Evolutionary conservation across 2,888 invertebrate genomes (phyloP).

Genomic region (Andrena haemorrhoa): DNA sequence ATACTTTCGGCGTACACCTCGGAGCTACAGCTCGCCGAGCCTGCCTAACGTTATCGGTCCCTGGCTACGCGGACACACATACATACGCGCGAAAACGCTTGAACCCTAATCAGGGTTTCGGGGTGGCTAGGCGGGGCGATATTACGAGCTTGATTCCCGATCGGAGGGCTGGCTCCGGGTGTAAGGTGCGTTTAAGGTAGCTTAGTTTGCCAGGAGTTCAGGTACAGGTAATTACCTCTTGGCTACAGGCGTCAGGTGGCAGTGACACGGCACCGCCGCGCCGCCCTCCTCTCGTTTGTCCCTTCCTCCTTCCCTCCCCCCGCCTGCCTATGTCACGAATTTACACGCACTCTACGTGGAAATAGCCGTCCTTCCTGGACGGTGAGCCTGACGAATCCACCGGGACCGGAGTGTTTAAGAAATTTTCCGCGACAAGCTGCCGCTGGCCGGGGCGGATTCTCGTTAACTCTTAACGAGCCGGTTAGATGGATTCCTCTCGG

Average conservation of each 20-base stretch:
- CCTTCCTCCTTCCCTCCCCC: constrained; percentile 22
- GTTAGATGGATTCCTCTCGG: not conserved
- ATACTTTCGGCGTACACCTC: not conserved
- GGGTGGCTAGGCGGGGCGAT: constrained; percentile 42
- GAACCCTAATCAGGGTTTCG: constrained; percentile 26
- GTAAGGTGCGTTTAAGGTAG: constrained; percentile 65
- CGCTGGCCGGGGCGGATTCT: not conserved
- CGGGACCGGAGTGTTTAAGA: too few species aligned
- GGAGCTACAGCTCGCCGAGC: not conserved
- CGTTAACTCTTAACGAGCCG: not conserved
- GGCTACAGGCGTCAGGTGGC: constrained; percentile 79
- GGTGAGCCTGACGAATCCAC: not conserved
- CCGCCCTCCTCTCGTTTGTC: constrained; percentile 50
- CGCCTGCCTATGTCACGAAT: constrained; percentile 27
- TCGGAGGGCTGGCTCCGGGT: constrained; percentile 14
- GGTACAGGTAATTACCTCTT: constrained; percentile 80
- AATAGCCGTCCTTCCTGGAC: constrained; percentile 23
- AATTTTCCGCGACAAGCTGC: too few species aligned
- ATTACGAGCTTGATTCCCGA: constrained; percentile 23
- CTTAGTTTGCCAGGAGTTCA: constrained; percentile 75
- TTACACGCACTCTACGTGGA: constrained; percentile 36
- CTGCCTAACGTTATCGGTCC: not conserved
- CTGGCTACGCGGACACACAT: too few species aligned
- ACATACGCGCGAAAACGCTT: not conserved
- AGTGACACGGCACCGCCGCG: constrained; percentile 69